Percentiles rank a stretch among this genome's conserved stretches.
These are phyloP conservation scores for Helicorthomorpha holstii DNA, from an alignment of 1,140 invertebrate species.

Conservation along the genomic window DNA sequence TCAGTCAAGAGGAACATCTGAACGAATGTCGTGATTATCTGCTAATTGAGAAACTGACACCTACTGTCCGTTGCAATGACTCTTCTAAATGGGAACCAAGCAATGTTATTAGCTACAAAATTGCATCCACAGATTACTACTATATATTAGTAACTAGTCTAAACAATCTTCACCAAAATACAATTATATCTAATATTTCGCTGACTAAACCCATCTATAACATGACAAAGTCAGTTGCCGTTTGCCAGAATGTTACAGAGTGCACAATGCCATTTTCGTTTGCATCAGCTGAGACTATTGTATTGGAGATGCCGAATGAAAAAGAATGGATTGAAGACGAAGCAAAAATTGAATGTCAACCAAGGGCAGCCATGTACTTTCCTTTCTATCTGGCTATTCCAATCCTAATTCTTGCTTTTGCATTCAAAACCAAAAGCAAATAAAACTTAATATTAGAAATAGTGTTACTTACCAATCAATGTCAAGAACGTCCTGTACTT, in stretches of 20 bases:
- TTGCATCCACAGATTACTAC: constrained; percentile 8
- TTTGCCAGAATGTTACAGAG: background rate
- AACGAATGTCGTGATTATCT: background rate
- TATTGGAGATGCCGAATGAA: constrained; percentile 3
- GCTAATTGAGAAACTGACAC: background rate
- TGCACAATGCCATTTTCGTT: constrained; percentile 2
- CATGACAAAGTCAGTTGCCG: background rate
- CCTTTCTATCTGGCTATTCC: constrained; percentile 4
- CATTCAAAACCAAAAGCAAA: too few relatives aligned
- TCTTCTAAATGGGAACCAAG: too few relatives aligned
- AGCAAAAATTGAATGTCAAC: background rate
- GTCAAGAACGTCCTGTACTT: too few relatives aligned
- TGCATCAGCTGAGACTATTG: constrained; percentile 3
- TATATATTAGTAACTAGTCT: background rate
- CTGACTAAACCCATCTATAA: constrained; percentile 4
- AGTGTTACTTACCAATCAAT: too few relatives aligned
- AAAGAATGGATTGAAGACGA: background rate
- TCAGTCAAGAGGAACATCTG: background rate
- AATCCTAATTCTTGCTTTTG: constrained; percentile 4
- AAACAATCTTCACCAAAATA: background rate
- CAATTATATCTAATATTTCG: constrained; percentile 1
- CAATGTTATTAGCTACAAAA: too few relatives aligned
- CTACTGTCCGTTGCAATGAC: background rate
- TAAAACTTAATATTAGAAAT: too few relatives aligned
- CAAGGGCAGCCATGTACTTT: constrained; percentile 4